These are phyloP conservation scores for Trachemys scripta DNA, from an alignment of 2,113 vertebrate genomes.

Conservation along the genomic window DNA sequence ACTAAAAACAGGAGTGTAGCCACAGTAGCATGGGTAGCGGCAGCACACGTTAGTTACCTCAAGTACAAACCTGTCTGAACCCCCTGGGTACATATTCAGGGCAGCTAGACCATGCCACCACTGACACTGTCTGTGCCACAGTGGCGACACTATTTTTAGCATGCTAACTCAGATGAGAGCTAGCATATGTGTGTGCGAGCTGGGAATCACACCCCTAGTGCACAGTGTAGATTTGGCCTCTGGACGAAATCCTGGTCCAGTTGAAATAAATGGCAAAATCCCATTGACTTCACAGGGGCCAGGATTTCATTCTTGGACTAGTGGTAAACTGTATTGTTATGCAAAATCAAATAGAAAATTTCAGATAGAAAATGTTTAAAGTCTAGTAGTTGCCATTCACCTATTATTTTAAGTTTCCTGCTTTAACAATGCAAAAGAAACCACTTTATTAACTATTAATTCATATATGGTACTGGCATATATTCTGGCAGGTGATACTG, in stretches of 20 bases:
- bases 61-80: not conserved
- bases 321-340: not conserved
- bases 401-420: not conserved
- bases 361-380: not conserved
- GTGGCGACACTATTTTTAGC: not conserved
- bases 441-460: not conserved
- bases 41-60: not conserved
- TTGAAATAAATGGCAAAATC: not conserved
- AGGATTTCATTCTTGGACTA: not conserved
- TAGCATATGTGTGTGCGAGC: not conserved
- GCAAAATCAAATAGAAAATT: not conserved
- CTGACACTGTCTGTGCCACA: not conserved
- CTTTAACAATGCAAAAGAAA: not conserved
- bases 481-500: not conserved
- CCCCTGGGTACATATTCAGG: not conserved
- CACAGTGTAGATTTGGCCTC: not conserved
- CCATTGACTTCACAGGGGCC: not conserved
- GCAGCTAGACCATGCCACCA: too few relatives aligned
- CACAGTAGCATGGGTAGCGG: not conserved
- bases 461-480: not conserved
- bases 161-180: too few relatives aligned
- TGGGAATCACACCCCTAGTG: not conserved
- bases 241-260: not conserved
- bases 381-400: not conserved
- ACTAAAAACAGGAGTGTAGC: not conserved